Percentiles rank a stretch among this genome's conserved stretches.
Evolutionary conservation across 2,113 vertebrate genomes (phyloP).

Genomic region (Rhabdomys dilectus): DNA sequence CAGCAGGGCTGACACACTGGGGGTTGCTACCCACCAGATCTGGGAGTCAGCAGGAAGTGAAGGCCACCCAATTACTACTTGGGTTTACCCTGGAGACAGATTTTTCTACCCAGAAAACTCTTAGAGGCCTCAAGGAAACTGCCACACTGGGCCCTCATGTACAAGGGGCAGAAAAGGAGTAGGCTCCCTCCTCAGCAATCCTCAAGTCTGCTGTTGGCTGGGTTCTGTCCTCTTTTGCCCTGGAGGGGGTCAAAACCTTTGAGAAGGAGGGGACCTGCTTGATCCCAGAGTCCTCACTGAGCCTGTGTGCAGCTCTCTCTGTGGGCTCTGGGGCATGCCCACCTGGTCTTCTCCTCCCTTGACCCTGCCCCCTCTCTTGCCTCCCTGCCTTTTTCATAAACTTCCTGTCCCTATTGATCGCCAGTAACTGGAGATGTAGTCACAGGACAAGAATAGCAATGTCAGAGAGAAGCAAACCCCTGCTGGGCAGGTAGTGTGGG

Average conservation of each 20-base stretch:
- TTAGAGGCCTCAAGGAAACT: not conserved
- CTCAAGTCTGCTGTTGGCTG: not conserved
- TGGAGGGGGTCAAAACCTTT: not conserved
- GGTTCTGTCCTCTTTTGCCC: not conserved
- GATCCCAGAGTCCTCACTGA: not conserved
- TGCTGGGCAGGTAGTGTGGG: not conserved
- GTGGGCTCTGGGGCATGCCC: rapidly evolving
- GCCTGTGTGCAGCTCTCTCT: not conserved
- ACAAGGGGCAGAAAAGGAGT: not conserved
- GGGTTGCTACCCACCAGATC: not conserved
- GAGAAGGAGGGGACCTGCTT: not conserved
- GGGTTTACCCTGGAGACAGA: not conserved
- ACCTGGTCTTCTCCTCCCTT: not conserved
- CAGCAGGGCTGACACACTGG: not conserved
- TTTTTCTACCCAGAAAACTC: not conserved
- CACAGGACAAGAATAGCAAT: conserved; percentile 81
- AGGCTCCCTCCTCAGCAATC: not conserved
- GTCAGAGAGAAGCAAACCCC: conserved; percentile 54
- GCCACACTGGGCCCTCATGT: not conserved
- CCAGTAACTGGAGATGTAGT: conserved; percentile 84
- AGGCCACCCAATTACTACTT: not conserved
- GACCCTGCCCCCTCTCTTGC: not conserved
- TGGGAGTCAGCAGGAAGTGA: not conserved
- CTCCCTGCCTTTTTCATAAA: conserved; percentile 28
- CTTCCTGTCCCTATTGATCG: conserved; percentile 83